Evolutionary conservation across 2,113 vertebrate genomes (phyloP), one percentile per base, ranked within the genome.

Genomic region (Scomber colias): DNA sequence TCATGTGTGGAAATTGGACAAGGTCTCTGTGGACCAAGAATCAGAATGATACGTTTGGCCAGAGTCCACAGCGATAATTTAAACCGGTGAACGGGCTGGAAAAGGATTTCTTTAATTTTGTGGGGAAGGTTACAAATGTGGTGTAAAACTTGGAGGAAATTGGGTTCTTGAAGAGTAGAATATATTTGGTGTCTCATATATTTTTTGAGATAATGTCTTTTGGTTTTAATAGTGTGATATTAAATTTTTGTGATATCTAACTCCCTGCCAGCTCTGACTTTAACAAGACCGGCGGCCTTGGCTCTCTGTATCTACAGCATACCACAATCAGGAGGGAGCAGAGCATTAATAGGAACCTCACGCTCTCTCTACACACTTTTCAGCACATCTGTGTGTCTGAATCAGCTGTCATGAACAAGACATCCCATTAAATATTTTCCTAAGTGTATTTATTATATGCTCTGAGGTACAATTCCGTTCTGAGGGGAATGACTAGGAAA

Each of bases 121-220:
- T 21, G 64, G 66, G 48, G 48, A 85, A 75, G 60, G 87, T 80
- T 79, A 91, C 75, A 82, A 86, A 92, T 80, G 77, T 85, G 79
- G 86, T 86, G 85, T 91, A 87, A 85, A 92, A 85, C 57, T 45
- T 85, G 75, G 80, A 87, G 77, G 83, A 79, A 82, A 83, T 35
- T 5, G 21, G 24, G 53, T 67, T 77, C 16, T 62, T 35, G 15
- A 31, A 54, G 16, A 77, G 54, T 15, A 50, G 77, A 84, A 88
- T 82, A 54, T 73, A 90, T 91, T 83, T 87, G 74, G 64, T 86
- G 91, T 88, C 86, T 85, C 49, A 56, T 88, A 89, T 76, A 77
- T 48, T 63, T 83, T 87, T 78, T 82, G 8, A 88, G 63, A 87
- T 85, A 80, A 87, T 82, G 77, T 79, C 76, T 90, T 91, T 91